Evolutionary conservation across 2,888 invertebrate species (phyloP).

Genomic region (Drosophila neoperkinsi): DNA sequence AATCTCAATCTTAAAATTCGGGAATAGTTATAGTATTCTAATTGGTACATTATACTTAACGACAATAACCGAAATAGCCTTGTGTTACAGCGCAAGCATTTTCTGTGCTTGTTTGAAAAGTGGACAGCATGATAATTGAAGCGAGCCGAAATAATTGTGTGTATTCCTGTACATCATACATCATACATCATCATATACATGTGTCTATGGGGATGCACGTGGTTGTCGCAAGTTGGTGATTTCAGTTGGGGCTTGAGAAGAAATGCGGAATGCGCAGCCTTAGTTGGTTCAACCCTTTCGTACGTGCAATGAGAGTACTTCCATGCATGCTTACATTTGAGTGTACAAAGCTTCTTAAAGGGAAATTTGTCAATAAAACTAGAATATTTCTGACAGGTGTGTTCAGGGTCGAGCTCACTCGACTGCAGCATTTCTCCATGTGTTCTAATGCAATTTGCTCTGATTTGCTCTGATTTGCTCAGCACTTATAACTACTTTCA

Average conservation of each 20-base stretch:
- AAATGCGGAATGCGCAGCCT: neutral
- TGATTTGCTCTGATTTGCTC: neutral
- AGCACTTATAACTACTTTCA: neutral
- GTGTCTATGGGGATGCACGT: neutral
- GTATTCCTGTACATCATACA: neutral
- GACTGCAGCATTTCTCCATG: neutral
- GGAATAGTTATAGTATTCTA: neutral
- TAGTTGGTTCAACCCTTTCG: too few relatives aligned
- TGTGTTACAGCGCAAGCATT: neutral
- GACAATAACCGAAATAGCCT: neutral
- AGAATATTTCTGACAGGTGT: neutral
- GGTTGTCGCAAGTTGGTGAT: neutral
- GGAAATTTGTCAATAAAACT: neutral
- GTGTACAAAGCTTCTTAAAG: neutral
- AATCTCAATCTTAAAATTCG: neutral
- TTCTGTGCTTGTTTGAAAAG: neutral
- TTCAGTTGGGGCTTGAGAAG: neutral
- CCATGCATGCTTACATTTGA: neutral
- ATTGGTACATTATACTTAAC: neutral
- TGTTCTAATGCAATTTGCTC: neutral
- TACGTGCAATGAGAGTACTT: too few relatives aligned
- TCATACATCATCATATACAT: neutral
- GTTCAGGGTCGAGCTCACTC: neutral
- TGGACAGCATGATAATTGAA: neutral
- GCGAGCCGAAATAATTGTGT: neutral